These are phyloP conservation scores for Salvelinus namaycush DNA, from an alignment of 2,113 vertebrate genomes.

Conservation along the genomic window DNA sequence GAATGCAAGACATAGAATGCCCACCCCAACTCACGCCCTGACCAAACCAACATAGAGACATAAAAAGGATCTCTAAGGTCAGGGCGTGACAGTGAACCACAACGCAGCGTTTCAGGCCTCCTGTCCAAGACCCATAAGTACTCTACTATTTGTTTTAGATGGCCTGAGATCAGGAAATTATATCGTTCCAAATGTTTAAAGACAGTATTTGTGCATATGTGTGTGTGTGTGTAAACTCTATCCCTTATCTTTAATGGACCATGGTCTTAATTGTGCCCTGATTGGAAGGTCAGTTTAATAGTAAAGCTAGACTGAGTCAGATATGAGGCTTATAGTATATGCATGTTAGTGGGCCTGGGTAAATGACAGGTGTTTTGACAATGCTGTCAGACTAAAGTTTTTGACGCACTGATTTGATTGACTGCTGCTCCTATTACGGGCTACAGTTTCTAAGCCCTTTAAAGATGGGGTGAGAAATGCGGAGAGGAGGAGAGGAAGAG, in stretches of 20 bases:
- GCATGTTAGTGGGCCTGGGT: conserved; percentile 56
- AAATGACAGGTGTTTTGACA: conserved; percentile 62
- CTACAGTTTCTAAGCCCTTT: conserved; percentile 54
- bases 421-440: conserved; percentile 74
- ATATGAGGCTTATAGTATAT: conserved; percentile 52
- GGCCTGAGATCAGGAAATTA: no score
- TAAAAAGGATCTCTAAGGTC: no score
- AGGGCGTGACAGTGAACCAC: no score
- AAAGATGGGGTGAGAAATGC: conserved; percentile 2
- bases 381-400: conserved; percentile 55
- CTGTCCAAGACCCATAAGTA: no score
- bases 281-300: conserved; percentile 68
- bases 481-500: not conserved
- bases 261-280: conserved; percentile 59
- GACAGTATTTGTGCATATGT: not conserved
- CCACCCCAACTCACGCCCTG: no score
- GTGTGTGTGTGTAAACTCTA: conserved; percentile 38
- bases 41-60: no score
- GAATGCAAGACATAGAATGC: no score
- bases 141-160: no score
- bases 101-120: no score
- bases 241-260: conserved; percentile 37
- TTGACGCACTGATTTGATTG: conserved; percentile 70
- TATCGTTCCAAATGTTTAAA: no score
- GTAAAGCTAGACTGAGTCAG: conserved; percentile 66